Base-by-base conservation (phyloP, 2,888 invertebrate genomes). In the Leptopilina drosophilae region DNA sequence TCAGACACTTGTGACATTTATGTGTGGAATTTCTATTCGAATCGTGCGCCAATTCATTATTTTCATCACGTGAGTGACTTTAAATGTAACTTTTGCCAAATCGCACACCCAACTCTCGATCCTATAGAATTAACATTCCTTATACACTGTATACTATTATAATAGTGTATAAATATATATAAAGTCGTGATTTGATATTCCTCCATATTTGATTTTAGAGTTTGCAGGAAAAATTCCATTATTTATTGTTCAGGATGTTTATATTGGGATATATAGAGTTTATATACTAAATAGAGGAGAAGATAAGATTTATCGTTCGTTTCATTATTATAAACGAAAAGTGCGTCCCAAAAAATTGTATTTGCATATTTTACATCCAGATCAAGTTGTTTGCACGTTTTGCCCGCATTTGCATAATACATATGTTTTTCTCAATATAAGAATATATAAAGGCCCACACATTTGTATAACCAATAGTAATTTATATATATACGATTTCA, bases 321-420 rank as follows among this genome's bases (percentile, higher is more conserved):
- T 8, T 33, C 33, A 26, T 5, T 20, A 64, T 64, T 40, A 33
- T 20, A 20, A 20, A 20, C 12, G 64, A 64, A 64, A 64, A 64
- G 40, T 64, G 64, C 40, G 64, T 64, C 14, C 42, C 64, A 64
- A 64, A 64, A 62, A 64, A 64, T 64, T 6, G 12, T 40, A 5
- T 12, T 64, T 26, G 42, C 64, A 64, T 5, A 33, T 33, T 20
- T 64, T 64, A 64, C 64, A 40, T 49, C 12, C 33, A 40, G 64
- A 64, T 64, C 40, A 64, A 64, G 64, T 64, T 64, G 64, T 64
- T 64, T 64, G 26, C 64, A 64, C 64, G 64, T 64, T 64, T 62
- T 33, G 40, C 64, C 12, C 64, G 33, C 33, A 64, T 64, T 64
- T 64, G 64, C 64, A 64, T 64, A 64, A 33, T 33, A 64, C 64